Evolutionary conservation across 2,113 vertebrate genomes (phyloP), one percentile per base, ranked within the genome.

Genomic region (Mobula birostris): DNA sequence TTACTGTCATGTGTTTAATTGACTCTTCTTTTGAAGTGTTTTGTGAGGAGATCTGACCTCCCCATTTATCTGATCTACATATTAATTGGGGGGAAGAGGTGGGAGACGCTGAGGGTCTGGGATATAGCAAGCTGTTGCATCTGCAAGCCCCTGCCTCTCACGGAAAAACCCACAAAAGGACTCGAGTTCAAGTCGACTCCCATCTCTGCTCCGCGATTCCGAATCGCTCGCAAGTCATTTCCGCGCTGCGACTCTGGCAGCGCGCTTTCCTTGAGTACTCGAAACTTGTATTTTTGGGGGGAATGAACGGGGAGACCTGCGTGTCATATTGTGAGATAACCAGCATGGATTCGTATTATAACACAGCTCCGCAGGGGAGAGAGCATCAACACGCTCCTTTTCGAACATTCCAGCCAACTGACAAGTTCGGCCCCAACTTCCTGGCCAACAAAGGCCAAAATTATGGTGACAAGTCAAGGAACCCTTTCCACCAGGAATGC

Each of bases 331-430:
- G 98, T 97, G 98, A 99, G 95, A 98, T 98, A 96, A 97, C 98
- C 97, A 98, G 98, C 97, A 99, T 99, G 99, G 98, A 99, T 98
- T 98, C 98, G 96, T 99, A 99, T 97, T 99, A 98, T 97, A 98
- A 97, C 96, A 96, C 96, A 94, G 96, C 98, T 95, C 97, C 97
- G 96, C 97, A 97, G 95, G 98, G 98, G 97, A 97, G 97, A 96
- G 96, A 98, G 97, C 97, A 98, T 96, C 95, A 96, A 94, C 92
- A 95, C 94, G 98, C 98, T 96, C 98, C 98, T 96, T 99, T 98
- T 96, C 97, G 98, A 97, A 98, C 98, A 95, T 99, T 98, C 96
- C 97, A 98, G 94, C 95, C 97, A 94, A 96, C 97, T 96, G 98
- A 99, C 96, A 99, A 98, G 97, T 99, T 98, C 98, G 97, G 97